These are phyloP conservation scores for Drosophila leonis DNA, from an alignment of 2,888 invertebrate species.

Conservation along the genomic window DNA sequence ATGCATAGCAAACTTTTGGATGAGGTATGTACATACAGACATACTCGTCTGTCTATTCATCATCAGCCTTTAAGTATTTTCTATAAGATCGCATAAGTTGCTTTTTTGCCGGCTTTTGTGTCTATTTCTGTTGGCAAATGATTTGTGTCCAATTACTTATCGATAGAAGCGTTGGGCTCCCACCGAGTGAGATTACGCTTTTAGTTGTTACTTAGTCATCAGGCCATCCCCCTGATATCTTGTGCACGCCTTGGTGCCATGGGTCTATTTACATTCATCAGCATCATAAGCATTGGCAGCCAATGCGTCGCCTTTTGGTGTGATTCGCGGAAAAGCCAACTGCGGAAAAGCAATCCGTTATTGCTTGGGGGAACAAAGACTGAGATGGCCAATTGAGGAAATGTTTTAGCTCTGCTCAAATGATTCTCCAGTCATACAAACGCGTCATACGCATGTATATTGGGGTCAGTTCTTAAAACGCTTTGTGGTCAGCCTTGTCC, in stretches of 20 bases:
- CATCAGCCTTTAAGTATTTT: slow-evolving; percentile 17
- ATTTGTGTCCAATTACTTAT: slow-evolving; percentile 41
- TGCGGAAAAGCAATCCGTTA: slow-evolving; percentile 56
- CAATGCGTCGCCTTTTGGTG: slow-evolving; percentile 42
- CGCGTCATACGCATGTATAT: background rate
- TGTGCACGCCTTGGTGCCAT: slow-evolving; percentile 48
- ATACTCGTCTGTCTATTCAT: background rate
- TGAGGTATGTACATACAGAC: slow-evolving; percentile 69
- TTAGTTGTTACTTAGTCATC: slow-evolving; percentile 58
- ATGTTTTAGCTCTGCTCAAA: slow-evolving; percentile 16
- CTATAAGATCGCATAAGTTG: background rate
- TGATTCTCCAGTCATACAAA: slow-evolving; percentile 6
- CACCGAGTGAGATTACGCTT: slow-evolving; percentile 28
- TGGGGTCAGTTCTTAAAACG: slow-evolving; percentile 1
- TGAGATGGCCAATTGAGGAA: slow-evolving; percentile 51
- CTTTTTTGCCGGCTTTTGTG: slow-evolving; percentile 27
- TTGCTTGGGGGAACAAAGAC: slow-evolving; percentile 45
- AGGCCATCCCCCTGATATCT: slow-evolving; percentile 1
- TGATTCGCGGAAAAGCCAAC: slow-evolving; percentile 34
- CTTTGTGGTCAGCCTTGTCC: slow-evolving; percentile 19
- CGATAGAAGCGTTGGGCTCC: slow-evolving; percentile 24
- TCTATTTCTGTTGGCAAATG: slow-evolving; percentile 57
- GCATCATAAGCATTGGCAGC: slow-evolving; percentile 60
- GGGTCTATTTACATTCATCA: slow-evolving; percentile 64
- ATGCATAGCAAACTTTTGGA: slow-evolving; percentile 83